Evolutionary conservation across 2,888 invertebrate genomes (phyloP).

Genomic region (Anarsia innoxiella): DNA sequence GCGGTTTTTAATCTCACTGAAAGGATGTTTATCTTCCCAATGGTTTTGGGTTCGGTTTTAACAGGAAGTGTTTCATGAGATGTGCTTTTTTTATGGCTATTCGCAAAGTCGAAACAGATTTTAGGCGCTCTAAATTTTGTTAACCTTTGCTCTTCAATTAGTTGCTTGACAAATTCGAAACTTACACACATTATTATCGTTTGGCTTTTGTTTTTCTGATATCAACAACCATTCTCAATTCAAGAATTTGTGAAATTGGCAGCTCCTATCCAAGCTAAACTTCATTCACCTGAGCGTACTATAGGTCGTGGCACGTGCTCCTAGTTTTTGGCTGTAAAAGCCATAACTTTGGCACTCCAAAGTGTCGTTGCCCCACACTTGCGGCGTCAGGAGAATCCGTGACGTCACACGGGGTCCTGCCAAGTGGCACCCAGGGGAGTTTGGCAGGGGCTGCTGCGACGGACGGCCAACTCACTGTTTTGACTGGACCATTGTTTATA

Average conservation of each 20-base stretch:
- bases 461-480: constrained; percentile 27
- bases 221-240: too few relatives aligned
- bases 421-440: constrained; percentile 37
- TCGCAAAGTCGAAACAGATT: too few relatives aligned
- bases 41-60: constrained; percentile 7
- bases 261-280: constrained; percentile 2
- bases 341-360: constrained; percentile 10
- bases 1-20: constrained; percentile 16
- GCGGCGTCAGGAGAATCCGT: constrained; percentile 31
- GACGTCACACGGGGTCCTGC: constrained; percentile 45
- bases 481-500: constrained; percentile 29
- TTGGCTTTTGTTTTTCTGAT: too few relatives aligned
- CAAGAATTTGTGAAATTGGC: constrained; percentile 5
- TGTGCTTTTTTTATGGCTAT: too few relatives aligned
- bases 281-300: constrained; percentile 8
- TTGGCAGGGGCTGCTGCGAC: constrained; percentile 26
- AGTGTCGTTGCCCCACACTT: constrained; percentile 10
- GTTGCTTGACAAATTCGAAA: too few relatives aligned
- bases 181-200: too few relatives aligned
- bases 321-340: constrained; percentile 10
- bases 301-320: constrained; percentile 5
- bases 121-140: too few relatives aligned
- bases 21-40: constrained; percentile 23
- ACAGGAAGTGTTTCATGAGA: constrained; percentile 8
- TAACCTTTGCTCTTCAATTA: too few relatives aligned